Evolutionary conservation across 2,113 vertebrate genomes (phyloP), one percentile per base, ranked within the genome.

Genomic region (Rhegmatorhina hoffmannsi): DNA sequence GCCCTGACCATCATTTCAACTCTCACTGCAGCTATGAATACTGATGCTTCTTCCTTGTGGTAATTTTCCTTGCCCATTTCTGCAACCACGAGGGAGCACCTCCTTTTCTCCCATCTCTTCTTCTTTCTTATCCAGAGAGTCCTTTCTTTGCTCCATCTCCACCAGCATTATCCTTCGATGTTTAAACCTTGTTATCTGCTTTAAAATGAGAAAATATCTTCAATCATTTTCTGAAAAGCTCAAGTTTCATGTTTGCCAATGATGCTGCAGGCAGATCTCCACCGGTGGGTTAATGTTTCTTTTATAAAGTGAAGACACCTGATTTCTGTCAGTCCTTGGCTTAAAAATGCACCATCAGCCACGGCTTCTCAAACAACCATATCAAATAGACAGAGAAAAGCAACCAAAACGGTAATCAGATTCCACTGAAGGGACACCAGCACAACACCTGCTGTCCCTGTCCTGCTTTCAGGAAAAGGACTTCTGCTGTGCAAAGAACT

Each of bases 291-390:
- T 97, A 97, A 97, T 97, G 87, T 97, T 98, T 96, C 94, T 96
- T 97, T 97, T 96, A 97, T 92, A 95, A 97, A 97, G 92, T 55
- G 87, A 97, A 96, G 97, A 96, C 95, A 97, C 95, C 95, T 97
- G 97, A 97, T 97, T 98, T 98, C 95, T 97, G 96, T 96, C 96
- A 97, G 95, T 78, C 84, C 68, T 95, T 85, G 72, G 77, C 77
- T 97, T 90, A 95, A 94, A 96, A 97, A 82, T 11, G 79, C 95
- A 91, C 92, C 33, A 84, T 98, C 97, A 97, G 95, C 92, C 91
- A 73, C 10, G 23, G 92, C 92, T 97, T 96, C 93, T 73, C 70
- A 92, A 95, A 94, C 40, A 76, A 76, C 93, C 86, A 47, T 97
- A 98, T 98, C 96, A 89, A 96, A 96, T 94, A 97, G 90, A 96